Percentiles rank a stretch among this genome's conserved stretches.
phyloP scores from a whole-genome alignment of 64 coral and sea anemone genomes.

The Montipora capricornis region DNA sequence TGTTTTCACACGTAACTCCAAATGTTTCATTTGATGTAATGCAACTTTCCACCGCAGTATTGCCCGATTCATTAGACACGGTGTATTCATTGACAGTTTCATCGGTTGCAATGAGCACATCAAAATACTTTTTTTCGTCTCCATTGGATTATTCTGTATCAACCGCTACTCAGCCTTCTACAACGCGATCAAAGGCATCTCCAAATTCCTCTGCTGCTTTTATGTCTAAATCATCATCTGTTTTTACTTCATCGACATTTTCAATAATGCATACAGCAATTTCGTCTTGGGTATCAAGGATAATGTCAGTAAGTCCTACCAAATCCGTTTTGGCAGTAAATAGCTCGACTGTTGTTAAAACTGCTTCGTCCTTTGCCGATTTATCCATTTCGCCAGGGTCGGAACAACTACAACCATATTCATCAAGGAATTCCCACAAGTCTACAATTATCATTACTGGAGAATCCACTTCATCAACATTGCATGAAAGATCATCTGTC shows the following conservation, averaged over 20 bases:
- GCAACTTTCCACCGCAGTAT: neutral
- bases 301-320: too few species aligned
- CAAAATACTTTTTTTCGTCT: neutral
- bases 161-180: neutral
- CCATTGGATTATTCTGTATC: neutral
- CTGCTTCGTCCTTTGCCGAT: neutral
- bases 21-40: neutral
- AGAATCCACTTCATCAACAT: neutral
- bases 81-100: neutral
- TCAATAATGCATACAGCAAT: neutral
- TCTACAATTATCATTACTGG: neutral
- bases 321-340: neutral
- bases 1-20: neutral
- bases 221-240: neutral
- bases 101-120: neutral
- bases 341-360: neutral
- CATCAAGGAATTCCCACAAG: neutral
- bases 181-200: neutral
- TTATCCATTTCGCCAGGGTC: neutral
- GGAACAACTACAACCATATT: neutral
- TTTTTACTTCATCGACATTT: neutral
- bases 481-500: conserved; percentile 21
- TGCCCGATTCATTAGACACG: neutral
- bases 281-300: neutral
- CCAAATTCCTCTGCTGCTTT: neutral